Evolutionary conservation across 2,888 invertebrate genomes (phyloP).

Genomic region (Adelognathus sp.): DNA sequence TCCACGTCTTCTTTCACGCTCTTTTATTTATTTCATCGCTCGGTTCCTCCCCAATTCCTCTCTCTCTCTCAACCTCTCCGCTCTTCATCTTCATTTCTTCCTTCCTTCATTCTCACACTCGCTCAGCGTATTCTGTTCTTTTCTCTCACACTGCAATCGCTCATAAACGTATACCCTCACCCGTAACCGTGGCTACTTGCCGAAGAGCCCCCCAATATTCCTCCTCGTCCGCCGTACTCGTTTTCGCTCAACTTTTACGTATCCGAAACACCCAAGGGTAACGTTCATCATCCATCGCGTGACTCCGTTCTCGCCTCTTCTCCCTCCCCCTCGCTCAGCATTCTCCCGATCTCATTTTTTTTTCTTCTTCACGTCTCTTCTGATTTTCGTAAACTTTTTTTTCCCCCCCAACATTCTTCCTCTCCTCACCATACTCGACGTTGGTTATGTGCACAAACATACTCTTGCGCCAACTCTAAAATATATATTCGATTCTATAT

Average conservation of each 20-base stretch:
- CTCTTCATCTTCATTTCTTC: conserved; percentile 33
- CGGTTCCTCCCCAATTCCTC: background rate
- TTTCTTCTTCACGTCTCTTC: background rate
- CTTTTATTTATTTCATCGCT: conserved; percentile 50
- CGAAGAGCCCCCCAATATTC: conserved; percentile 33
- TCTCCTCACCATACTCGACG: conserved; percentile 29
- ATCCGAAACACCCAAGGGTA: conserved; percentile 73
- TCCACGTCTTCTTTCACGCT: conserved; percentile 63
- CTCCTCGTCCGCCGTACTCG: conserved; percentile 56
- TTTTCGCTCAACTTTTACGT: conserved; percentile 74
- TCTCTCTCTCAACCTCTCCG: conserved; percentile 19
- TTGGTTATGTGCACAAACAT: conserved; percentile 16
- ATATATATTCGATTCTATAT: conserved; percentile 49
- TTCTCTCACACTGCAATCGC: conserved; percentile 27
- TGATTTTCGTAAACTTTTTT: conserved; percentile 17
- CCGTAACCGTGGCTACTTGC: conserved; percentile 58
- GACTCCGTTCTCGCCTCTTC: conserved; percentile 65
- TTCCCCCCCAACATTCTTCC: conserved; percentile 38
- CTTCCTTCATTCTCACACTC: conserved; percentile 66
- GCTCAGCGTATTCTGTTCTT: conserved; percentile 56
- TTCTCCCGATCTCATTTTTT: conserved; percentile 3
- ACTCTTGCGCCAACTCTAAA: background rate
- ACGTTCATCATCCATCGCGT: conserved; percentile 74
- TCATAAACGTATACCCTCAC: conserved; percentile 23
- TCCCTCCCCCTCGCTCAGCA: conserved; percentile 54